Evolutionary conservation across 2,113 vertebrate genomes (phyloP).

Genomic region (Nothoprocta pentlandii): DNA sequence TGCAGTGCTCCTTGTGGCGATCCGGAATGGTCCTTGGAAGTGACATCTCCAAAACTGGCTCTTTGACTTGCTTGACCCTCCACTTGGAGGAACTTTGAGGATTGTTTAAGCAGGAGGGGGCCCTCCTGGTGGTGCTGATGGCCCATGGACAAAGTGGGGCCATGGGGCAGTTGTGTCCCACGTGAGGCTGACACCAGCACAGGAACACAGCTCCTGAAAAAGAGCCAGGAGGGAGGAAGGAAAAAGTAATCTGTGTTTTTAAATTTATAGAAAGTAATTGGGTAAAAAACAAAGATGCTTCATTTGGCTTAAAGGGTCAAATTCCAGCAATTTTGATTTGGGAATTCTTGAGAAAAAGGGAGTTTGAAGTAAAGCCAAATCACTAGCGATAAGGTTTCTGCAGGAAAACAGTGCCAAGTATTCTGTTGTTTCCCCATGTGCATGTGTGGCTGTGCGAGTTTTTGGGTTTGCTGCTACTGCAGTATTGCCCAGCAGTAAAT

Average conservation of each 20-base stretch:
- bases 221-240: neutral
- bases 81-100: rapidly evolving
- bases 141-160: neutral
- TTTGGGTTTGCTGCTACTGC: neutral
- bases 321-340: neutral
- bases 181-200: neutral
- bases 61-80: neutral
- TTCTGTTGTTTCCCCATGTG: neutral
- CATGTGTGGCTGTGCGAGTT: neutral
- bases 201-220: neutral
- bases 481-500: neutral
- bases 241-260: neutral
- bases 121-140: no score
- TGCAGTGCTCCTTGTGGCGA: conserved; percentile 11
- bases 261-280: neutral
- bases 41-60: rapidly evolving
- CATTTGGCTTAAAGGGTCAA: neutral
- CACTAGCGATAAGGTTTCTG: neutral
- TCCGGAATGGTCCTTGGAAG: neutral
- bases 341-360: conserved; percentile 19
- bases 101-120: neutral
- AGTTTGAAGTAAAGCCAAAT: neutral
- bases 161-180: neutral
- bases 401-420: neutral
- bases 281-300: neutral